phyloP scores from a whole-genome alignment of 2,888 invertebrate genomes.

The Chorisops tibialis region DNA sequence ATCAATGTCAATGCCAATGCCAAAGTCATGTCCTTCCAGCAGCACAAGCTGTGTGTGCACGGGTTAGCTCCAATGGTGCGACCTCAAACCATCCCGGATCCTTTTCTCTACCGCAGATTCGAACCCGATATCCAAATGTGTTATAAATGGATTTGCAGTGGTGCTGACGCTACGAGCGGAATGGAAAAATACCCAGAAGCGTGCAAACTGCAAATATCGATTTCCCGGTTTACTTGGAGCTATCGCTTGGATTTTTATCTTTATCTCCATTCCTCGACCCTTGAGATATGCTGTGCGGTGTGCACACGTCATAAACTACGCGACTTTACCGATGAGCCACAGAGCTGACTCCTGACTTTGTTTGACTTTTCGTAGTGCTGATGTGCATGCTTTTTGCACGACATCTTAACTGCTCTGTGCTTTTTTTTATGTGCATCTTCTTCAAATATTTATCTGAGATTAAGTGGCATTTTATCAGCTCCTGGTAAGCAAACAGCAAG shows the following conservation, averaged over 20 bases:
- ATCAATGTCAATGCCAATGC: conserved; percentile 5
- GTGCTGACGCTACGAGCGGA: background rate
- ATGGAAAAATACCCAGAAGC: background rate
- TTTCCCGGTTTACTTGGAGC: background rate
- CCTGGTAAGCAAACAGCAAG: background rate
- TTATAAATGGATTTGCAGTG: background rate
- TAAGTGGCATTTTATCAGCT: conserved; percentile 11
- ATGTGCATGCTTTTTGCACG: background rate
- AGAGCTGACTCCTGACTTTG: background rate
- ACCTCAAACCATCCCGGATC: too few relatives aligned
- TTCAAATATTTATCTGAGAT: conserved; percentile 5
- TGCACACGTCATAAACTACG: too few relatives aligned
- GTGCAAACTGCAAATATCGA: background rate
- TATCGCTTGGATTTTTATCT: background rate
- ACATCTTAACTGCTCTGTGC: background rate
- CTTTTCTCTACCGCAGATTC: background rate
- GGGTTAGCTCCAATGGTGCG: background rate
- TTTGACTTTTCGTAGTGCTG: background rate
- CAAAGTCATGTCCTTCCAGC: background rate
- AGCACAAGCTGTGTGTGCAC: background rate
- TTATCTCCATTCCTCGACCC: background rate
- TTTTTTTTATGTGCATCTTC: background rate
- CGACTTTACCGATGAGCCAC: too few relatives aligned
- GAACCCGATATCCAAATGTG: background rate
- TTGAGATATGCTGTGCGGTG: background rate